Evolutionary conservation across 2,888 invertebrate genomes (phyloP), one percentile per base, ranked within the genome.

Genomic region (Acronicta alni): DNA sequence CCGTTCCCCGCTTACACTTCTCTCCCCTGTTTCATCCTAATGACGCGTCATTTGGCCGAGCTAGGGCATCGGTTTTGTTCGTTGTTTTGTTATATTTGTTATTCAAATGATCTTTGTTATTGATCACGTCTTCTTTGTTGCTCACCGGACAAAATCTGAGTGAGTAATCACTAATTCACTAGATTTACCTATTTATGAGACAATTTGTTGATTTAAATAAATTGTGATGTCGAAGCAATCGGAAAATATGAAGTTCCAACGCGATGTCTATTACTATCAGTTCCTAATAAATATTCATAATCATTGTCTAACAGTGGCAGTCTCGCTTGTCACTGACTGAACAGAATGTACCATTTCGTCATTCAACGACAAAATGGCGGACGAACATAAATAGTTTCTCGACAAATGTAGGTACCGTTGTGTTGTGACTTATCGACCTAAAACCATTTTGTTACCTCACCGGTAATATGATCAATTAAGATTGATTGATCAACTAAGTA

Each of bases 341-440:
- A 76, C 69, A 76, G 72, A 77, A 81, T 71, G 64, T 77, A 76
- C 69, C 67, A 89, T 89, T 90, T 89, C 86, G 85, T 90, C 88
- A 90, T 85, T 86, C 80, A 81, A 87, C 85, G 83, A 90, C 92
- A 93, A 92, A 89, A 92, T 92, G 92, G 92, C 92, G 89, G 91
- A 75, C 84, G 83, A 77, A 83, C 83, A 83, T 85, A 89, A 90
- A 89, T 89, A 91, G 88, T 83, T 80, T 83, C 82, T 80, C 82
- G 81, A 83, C 81, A 86, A 84, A 83, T 84, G 82, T n/a, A n/a
- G n/a, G n/a, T 82, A 81, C 83, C 69, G 75, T 86, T 85, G 85
- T 86, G 86, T 86, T 85, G 85, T 86, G 86, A 88, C 83, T 87
- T 89, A 88, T 87, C 87, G 84, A 82, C 82, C 82, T 85, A 84